Evolutionary conservation across 1,140 invertebrate genomes (phyloP).

Genomic region (Notospermus geniculatus): DNA sequence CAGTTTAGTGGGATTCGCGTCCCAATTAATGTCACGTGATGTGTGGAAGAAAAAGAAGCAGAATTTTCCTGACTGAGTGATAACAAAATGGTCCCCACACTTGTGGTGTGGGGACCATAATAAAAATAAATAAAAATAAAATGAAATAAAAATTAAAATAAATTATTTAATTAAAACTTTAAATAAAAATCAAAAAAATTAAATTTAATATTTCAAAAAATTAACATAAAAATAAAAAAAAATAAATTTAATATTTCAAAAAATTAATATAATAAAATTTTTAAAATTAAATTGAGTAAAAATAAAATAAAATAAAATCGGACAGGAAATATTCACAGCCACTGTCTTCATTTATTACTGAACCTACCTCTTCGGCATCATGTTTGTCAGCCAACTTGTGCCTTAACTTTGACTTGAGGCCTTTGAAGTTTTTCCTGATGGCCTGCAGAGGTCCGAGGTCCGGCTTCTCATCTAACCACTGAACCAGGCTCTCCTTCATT

Average conservation of each 20-base stretch:
- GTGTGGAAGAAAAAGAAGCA: no score
- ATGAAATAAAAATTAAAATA: no score
- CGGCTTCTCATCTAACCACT: slow-evolving; percentile 4
- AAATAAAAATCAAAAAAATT: not conserved
- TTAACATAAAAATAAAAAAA: not conserved
- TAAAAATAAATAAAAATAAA: no score
- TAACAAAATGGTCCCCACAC: no score
- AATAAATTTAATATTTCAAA: not conserved
- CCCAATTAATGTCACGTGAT: no score
- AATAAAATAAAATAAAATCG: not conserved
- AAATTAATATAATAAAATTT: not conserved
- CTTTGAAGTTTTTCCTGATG: slow-evolving; percentile 1
- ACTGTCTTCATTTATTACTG: no score
- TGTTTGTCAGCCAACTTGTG: slow-evolving; percentile 4
- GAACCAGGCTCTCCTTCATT: not conserved
- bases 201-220: not conserved
- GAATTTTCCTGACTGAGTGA: no score
- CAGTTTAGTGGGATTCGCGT: no score
- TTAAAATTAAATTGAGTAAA: not conserved
- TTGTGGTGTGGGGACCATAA: no score
- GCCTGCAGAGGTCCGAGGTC: not conserved
- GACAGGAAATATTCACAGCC: not conserved
- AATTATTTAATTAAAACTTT: not conserved
- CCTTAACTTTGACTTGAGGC: not conserved
- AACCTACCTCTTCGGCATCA: slow-evolving; percentile 3